A percentile compares a stretch with the other conserved stretches of the same genome.
Evolutionary conservation across 2,888 invertebrate genomes (phyloP).

Genomic region (Xanthia togata): DNA sequence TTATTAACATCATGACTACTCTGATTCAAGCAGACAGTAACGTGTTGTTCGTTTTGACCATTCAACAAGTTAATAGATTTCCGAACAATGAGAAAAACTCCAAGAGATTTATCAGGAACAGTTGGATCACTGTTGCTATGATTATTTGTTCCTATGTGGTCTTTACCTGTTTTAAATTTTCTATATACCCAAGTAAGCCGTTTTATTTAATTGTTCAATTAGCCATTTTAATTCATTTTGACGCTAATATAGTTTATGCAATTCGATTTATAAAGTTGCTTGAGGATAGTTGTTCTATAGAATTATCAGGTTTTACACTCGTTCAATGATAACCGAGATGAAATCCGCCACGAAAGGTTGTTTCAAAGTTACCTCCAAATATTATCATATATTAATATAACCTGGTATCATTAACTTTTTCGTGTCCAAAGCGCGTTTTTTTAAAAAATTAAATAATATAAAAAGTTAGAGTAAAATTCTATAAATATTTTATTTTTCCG

Average conservation of each 20-base stretch:
- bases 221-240: neutral
- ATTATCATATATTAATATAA: no score
- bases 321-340: neutral
- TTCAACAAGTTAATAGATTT: constrained; percentile 16
- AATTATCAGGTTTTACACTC: constrained; percentile 1
- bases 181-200: accelerated
- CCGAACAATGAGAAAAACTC: neutral
- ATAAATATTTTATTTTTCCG: neutral
- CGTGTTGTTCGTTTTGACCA: neutral
- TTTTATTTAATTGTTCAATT: neutral
- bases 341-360: neutral
- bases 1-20: neutral
- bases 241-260: neutral
- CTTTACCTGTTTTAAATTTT: neutral
- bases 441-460: neutral
- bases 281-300: neutral
- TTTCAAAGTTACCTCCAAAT: constrained; percentile 9
- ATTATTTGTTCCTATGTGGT: neutral
- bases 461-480: neutral
- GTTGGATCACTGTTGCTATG: neutral
- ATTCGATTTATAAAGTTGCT: constrained; percentile 6
- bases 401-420: neutral
- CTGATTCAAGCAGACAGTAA: neutral
- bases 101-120: neutral
- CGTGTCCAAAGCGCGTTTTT: no score